Base-by-base conservation (phyloP, 1,140 invertebrate species). In the Tribolium castaneum region DNA sequence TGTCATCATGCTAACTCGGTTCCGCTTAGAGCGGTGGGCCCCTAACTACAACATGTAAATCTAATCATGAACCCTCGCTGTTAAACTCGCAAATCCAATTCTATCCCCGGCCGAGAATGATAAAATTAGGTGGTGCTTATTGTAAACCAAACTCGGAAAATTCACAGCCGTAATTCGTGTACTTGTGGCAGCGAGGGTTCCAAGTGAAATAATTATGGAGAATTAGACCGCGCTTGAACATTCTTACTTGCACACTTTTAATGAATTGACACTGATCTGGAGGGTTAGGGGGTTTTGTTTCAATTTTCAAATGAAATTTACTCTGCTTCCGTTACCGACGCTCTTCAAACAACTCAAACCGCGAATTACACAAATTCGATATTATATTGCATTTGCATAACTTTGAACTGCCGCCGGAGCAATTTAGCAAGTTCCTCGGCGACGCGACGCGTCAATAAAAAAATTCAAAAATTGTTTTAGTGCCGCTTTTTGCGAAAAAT, bases 131-230 rank as follows among this genome's bases (percentile, higher is more conserved):
- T 80, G 81, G 80, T 84, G 83, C 84, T 87, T 87, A 87, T 87
- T 88, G 86, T 87, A 88, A 87, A 87, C 86, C 86, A 87, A 87
- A 87, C 85, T 86, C 81, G 82, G 83, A 83, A 86, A 87, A 87
- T 87, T 86, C 82, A 82, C 82, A 83, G 74, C 81, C 81, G 80
- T 84, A 86, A 85, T 85, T 84, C 82, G 80, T 81, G 81, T 84
- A 83, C 80, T 84, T 85, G 85, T 81, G 83, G 83, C 80, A 22
- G 73, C 51, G 70, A 78, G 80, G 82, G 78, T 75, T 73, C 49
- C 82, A 83, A 83, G 80, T 83, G 84, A 85, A 85, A 85, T 85
- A 86, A 86, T 86, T 86, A 85, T 82, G 82, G 79, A 83, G 82
- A 86, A 86, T 86, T 86, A 86, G 82, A 70, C 70, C 72, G 76